Base-by-base conservation (phyloP, 2,113 vertebrate genomes). In the Loxodonta africana region DNA sequence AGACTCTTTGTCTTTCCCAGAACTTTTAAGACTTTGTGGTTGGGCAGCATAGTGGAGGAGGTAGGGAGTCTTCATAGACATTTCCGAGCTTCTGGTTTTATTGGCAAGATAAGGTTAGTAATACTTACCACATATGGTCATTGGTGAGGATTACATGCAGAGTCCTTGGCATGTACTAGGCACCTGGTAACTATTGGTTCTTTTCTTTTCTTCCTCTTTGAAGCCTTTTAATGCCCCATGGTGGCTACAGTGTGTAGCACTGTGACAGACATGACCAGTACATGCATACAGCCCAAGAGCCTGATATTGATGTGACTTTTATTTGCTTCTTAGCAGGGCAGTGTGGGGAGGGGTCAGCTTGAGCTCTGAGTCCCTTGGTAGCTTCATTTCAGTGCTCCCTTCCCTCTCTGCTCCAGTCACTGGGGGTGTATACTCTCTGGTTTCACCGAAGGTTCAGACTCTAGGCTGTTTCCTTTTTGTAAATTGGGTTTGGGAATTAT, bases 1-100 rank as follows among this genome's bases (percentile, higher is more conserved):
- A 33, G 78, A 67, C 15, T 73, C 86, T 69, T 87, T 69, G 18
- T 60, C 73, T 71, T 88, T 91, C 78, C n/a, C 7, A 10, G 84
- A 48, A 92, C 25, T 14, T 82, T 67, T 69, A 48, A 92, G 81
- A 87, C 69, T 37, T 91, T 20, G 21, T 63, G 77, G 5, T 89
- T 48, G 18, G 69, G 51, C 33, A 14, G 37, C 57, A 67, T 4
- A 85, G 77, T 80, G 51, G 65, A 25, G 18, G 81, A 92, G 78
- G 20, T 37, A 78, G 11, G 57, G 67, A 28, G 17, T 11, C 62
- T 74, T 87, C 12, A 4, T 51, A 74, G 37, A 18, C 21, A 85
- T 92, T 83, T 94, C 44, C 8, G 41, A 46, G 74, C 91, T n/a
- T 96, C 28, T 87, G 48, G 28, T 87, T 94, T 90, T 91, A 25